Conservation (phyloP, 2,113 vertebrate species). For the Athene cunicularia region DNA sequence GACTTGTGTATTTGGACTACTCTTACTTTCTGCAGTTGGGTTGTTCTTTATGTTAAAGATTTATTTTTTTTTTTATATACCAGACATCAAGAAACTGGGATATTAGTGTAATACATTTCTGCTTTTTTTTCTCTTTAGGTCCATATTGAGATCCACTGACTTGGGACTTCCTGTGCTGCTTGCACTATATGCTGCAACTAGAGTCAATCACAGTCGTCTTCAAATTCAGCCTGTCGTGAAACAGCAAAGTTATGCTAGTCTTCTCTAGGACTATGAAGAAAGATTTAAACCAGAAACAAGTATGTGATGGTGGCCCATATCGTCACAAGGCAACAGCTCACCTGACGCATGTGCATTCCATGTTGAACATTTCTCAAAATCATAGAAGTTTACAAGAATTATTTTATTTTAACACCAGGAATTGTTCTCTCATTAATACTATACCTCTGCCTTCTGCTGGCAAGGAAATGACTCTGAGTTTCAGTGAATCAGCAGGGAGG, state of each 20-base stretch:
- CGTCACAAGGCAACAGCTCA: neutral
- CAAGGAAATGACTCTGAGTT: neutral
- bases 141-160: slow-evolving; percentile 84
- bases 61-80: neutral
- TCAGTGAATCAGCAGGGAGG: neutral
- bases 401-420: neutral
- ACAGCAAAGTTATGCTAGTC: neutral
- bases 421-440: neutral
- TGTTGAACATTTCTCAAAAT: neutral
- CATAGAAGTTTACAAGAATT: slow-evolving; percentile 7
- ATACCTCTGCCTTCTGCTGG: neutral
- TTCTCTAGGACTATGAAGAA: neutral
- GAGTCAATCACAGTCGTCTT: neutral
- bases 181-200: neutral
- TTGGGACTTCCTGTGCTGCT: neutral
- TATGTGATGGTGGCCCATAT: neutral
- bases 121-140: slow-evolving; percentile 71
- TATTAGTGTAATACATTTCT: neutral
- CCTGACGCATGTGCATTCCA: neutral
- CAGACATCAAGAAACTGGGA: neutral
- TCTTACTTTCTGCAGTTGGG: neutral
- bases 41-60: neutral
- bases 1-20: neutral
- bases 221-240: slow-evolving; percentile 7
- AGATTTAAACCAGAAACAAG: neutral